Conservation (phyloP, 2,888 invertebrate species). For the Acanthoscelides obtectus region DNA sequence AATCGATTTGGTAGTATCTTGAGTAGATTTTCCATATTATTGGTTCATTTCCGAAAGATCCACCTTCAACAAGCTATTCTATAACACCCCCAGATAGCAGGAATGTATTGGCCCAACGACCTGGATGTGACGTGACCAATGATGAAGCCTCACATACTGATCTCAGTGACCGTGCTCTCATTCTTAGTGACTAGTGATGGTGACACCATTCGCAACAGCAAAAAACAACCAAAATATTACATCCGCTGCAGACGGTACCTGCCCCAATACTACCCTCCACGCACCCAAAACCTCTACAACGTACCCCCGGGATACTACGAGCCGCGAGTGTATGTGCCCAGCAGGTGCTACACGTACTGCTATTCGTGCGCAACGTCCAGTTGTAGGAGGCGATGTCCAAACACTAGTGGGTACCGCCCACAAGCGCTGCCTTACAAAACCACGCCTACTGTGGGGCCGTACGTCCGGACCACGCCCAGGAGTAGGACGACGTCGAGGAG, state of each 20-base stretch:
- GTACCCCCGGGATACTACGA: constrained; percentile 14
- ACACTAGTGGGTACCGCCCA: neutral
- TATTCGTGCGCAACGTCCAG: constrained; percentile 25
- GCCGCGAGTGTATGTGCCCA: constrained; percentile 4
- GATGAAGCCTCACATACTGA: neutral
- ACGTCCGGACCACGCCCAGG: neutral
- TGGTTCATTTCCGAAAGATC: too few species aligned
- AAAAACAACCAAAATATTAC: neutral
- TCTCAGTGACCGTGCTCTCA: neutral
- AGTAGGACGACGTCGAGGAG: neutral
- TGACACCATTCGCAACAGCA: neutral
- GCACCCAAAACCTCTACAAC: constrained; percentile 16
- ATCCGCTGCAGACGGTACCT: neutral
- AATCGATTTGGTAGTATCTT: too few species aligned
- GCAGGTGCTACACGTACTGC: constrained; percentile 26
- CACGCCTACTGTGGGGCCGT: neutral
- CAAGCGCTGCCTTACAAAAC: neutral
- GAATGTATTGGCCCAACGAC: neutral
- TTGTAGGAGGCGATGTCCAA: constrained; percentile 29
- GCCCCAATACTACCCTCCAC: constrained; percentile 22
- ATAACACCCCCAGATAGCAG: neutral
- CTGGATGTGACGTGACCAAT: neutral
- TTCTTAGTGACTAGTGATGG: neutral
- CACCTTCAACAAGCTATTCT: neutral
- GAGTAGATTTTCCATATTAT: too few species aligned